A percentile compares a stretch with the other conserved stretches of the same genome.
These are phyloP conservation scores for Xiphorhynchus elegans DNA, from an alignment of 2,113 vertebrate genomes.

Conservation along the genomic window DNA sequence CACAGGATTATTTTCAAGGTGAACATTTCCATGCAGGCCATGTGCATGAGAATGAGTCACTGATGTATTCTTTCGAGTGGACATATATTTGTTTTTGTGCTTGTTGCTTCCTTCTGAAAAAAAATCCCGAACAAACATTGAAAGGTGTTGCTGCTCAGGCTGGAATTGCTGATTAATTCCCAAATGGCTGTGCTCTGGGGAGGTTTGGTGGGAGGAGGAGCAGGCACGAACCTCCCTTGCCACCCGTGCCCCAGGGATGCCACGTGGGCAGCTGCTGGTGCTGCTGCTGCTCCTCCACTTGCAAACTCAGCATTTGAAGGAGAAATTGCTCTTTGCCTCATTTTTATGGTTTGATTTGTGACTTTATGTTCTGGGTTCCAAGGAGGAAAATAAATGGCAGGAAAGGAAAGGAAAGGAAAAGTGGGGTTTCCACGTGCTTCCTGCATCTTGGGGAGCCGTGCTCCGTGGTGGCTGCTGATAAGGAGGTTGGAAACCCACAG, in stretches of 20 bases:
- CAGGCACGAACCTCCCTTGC: not conserved
- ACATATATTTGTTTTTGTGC: not conserved
- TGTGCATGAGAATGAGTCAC: not conserved
- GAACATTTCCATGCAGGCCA: not conserved
- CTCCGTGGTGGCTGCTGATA: constrained; percentile 30
- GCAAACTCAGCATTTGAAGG: not conserved
- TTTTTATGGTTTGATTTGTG: not conserved
- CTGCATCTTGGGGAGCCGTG: not conserved
- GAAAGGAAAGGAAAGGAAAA: constrained; percentile 17
- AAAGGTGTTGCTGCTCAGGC: not conserved
- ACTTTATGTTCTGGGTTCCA: not conserved
- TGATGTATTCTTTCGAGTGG: not conserved
- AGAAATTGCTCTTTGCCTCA: not conserved
- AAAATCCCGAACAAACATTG: not conserved
- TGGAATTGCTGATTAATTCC: not conserved
- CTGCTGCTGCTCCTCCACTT: not conserved
- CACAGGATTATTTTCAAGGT: not conserved
- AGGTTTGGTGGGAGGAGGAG: not conserved
- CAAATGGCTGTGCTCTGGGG: not conserved
- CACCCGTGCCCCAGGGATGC: not conserved
- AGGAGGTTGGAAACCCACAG: not conserved
- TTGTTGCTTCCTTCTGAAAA: constrained; percentile 1
- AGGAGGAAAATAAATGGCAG: not conserved
- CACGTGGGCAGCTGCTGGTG: accelerated
- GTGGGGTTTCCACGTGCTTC: not conserved